phyloP scores from a whole-genome alignment of 2,113 vertebrate species.

The Puffinus mauretanicus region DNA sequence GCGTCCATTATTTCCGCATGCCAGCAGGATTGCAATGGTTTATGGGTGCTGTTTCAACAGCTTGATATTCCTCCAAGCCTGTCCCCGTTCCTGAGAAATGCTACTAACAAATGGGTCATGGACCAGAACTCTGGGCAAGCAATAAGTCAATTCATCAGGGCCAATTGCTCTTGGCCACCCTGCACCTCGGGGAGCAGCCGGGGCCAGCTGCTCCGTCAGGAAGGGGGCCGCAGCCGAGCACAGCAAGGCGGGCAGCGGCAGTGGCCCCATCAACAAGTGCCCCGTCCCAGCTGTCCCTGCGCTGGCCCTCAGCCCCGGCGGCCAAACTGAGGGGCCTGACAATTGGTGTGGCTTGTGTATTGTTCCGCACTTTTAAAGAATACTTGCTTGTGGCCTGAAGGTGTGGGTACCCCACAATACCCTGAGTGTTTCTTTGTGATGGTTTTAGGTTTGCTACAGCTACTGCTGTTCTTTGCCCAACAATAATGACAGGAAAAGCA shows the following conservation, averaged over 20 bases:
- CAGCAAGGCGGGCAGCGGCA: rapidly evolving
- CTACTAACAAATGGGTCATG: background rate
- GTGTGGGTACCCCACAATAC: background rate
- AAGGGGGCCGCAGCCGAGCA: background rate
- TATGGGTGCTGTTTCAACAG: background rate
- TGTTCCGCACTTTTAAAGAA: background rate
- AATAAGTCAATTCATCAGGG: background rate
- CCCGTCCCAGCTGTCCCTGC: background rate
- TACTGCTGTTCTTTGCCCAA: background rate
- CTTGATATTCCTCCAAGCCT: background rate
- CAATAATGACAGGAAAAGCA: background rate
- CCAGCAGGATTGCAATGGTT: background rate
- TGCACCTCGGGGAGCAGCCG: rapidly evolving
- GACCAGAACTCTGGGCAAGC: background rate
- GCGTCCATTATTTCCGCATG: background rate
- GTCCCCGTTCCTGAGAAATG: background rate
- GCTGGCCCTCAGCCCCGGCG: background rate
- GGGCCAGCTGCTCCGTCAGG: background rate
- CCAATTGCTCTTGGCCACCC: background rate
- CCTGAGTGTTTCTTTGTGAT: background rate
- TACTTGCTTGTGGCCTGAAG: background rate
- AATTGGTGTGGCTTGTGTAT: background rate
- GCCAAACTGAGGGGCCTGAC: background rate
- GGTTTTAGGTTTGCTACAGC: background rate
- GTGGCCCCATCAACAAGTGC: background rate